Evolutionary conservation across 2,113 vertebrate genomes (phyloP).

Genomic region (Neotoma lepida): DNA sequence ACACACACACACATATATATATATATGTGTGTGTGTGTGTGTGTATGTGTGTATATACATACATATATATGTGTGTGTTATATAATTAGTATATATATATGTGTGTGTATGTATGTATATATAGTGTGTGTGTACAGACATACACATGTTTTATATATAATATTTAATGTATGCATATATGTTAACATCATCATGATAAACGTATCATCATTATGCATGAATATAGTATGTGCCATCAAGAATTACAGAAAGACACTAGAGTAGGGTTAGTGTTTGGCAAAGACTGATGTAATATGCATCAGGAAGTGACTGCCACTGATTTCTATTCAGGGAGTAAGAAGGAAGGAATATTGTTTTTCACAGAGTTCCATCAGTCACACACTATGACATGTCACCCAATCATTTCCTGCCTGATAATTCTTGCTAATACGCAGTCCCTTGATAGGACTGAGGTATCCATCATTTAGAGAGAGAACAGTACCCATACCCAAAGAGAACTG

Average conservation of each 20-base stretch:
- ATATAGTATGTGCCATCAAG: neutral
- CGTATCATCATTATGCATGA: neutral
- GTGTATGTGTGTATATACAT: too few species aligned
- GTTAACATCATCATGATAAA: neutral
- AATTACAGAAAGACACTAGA: neutral
- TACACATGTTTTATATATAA: neutral
- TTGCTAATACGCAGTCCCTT: neutral
- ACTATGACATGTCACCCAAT: neutral
- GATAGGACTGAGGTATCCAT: neutral
- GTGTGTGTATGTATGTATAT: too few species aligned
- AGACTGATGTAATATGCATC: neutral
- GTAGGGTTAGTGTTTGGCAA: neutral
- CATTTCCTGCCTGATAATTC: neutral
- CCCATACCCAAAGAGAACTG: neutral
- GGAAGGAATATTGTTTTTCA: neutral
- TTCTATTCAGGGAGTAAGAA: neutral
- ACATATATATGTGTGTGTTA: neutral
- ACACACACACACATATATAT: rapidly evolving
- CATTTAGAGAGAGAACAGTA: neutral
- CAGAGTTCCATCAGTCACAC: neutral
- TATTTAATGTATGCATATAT: neutral
- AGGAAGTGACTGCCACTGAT: neutral
- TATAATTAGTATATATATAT: too few species aligned
- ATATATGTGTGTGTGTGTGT: too few species aligned
- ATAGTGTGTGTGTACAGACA: neutral